Evolutionary conservation across 2,797 vertebrate species (phyloP), one percentile per base, ranked within the genome.

Genomic region (Gorsachius magnificus): DNA sequence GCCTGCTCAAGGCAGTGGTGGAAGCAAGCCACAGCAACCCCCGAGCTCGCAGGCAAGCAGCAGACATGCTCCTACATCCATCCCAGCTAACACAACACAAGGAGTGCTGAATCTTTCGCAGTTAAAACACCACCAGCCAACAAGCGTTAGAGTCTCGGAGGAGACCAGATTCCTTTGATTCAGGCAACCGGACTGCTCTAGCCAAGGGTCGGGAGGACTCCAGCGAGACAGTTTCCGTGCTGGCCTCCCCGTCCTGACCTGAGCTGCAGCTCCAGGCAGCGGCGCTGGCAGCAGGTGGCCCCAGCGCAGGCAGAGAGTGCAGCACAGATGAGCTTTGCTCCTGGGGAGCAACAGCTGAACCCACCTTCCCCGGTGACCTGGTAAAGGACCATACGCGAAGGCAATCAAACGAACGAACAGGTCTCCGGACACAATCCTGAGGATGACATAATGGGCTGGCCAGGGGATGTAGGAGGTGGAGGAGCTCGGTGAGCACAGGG

Each of bases 181-280:
- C 24, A 80, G 65, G 69, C 84, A 87, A 80, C 6, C 0, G 1
- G 57, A 57, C 25, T 61, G 69, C 79, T 79, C 75, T 36, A 82
- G 93, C 83, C 88, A 90, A 83, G 71, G 83, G 90, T 89, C 75
- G 7, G 68, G 71, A 92, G 45, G 71, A 60, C 77, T 89, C n/a
- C 71, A 65, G 53, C 0, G 4, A 92, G 88, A 48, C 33, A 13
- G 16, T 51, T 86, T 90, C 71, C 86, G 75, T 1, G 26, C 48
- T 43, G 94, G 83, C 41, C n/a, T 78, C 64, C 38, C 68, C 0
- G 0, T 80, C 60, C 63, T 60, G 80, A 86, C 87, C 83, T 45
- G 66, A 83, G 86, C 87, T 18, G 61, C 2, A 6, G 82, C 57
- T 83, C 60, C 9, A 17, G 65, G 72, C 83, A 86, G 82, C 60